These are phyloP conservation scores for Andricus grossulariae DNA, from an alignment of 1,140 invertebrate species.

Conservation along the genomic window DNA sequence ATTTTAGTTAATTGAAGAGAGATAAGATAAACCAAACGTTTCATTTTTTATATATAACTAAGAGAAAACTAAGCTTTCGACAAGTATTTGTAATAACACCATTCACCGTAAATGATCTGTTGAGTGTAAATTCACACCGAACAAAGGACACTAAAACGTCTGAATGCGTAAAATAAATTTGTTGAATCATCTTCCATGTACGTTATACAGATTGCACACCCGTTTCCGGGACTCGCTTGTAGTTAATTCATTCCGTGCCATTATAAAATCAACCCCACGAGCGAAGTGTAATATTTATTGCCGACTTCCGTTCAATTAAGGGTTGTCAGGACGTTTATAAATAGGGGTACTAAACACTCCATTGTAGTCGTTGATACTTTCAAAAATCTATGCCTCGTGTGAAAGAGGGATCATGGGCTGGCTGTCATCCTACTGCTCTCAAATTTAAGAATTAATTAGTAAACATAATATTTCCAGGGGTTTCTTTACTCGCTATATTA, in stretches of 20 bases:
- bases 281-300: conserved; percentile 55
- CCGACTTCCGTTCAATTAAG: conserved; percentile 55
- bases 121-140: neutral
- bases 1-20: too few relatives aligned
- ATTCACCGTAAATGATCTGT: too few relatives aligned
- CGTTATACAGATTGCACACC: conserved; percentile 44
- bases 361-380: conserved; percentile 39
- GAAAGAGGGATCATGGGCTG: too few relatives aligned
- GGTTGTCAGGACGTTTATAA: conserved; percentile 30
- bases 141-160: conserved; percentile 10
- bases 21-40: too few relatives aligned
- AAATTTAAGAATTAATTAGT: too few relatives aligned
- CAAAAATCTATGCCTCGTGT: conserved; percentile 33
- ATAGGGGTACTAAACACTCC: conserved; percentile 33
- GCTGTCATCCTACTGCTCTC: too few relatives aligned
- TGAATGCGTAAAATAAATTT: neutral
- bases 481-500: too few relatives aligned
- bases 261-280: conserved; percentile 54
- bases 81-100: too few relatives aligned
- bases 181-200: conserved; percentile 34
- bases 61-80: too few relatives aligned
- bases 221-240: conserved; percentile 41
- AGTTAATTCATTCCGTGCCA: conserved; percentile 46
- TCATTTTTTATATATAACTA: too few relatives aligned
- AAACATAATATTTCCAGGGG: too few relatives aligned